Conservation (phyloP, 1,140 invertebrate species). For the Ooceraea biroi region DNA sequence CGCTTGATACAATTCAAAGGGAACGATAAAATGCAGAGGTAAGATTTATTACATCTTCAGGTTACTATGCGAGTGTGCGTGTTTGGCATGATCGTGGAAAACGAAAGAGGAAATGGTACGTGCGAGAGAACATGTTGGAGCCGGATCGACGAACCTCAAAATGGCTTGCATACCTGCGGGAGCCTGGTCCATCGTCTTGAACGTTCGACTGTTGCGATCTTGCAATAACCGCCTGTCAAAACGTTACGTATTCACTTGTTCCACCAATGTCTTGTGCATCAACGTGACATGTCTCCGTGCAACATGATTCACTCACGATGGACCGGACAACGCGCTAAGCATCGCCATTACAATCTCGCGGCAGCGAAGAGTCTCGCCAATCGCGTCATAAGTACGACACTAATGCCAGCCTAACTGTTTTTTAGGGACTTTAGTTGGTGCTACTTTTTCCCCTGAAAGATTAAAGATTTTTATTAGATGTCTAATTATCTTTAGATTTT, state of each 20-base stretch:
- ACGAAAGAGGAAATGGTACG: background rate
- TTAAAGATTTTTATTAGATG: too few species aligned
- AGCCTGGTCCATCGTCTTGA: constrained; percentile 77
- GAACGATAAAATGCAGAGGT: too few species aligned
- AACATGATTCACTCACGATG: constrained; percentile 68
- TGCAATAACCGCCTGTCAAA: constrained; percentile 9
- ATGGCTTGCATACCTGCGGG: constrained; percentile 75
- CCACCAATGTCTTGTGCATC: constrained; percentile 25
- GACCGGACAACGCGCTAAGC: constrained; percentile 72
- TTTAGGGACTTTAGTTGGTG: too few species aligned
- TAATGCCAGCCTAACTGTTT: too few species aligned
- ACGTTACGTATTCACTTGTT: constrained; percentile 48
- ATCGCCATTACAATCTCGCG: constrained; percentile 70
- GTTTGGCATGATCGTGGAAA: constrained; percentile 40
- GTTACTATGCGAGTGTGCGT: constrained; percentile 50
- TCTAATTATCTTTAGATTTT: too few species aligned
- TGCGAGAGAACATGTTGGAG: constrained; percentile 26
- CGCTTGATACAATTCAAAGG: too few species aligned
- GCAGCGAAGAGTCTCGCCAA: constrained; percentile 55
- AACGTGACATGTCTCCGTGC: constrained; percentile 36
- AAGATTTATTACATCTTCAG: constrained; percentile 1
- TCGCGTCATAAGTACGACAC: background rate
- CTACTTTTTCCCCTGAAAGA: too few species aligned
- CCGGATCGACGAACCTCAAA: constrained; percentile 47
- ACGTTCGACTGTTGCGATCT: constrained; percentile 27